Base-by-base conservation (phyloP, 2,797 vertebrate species). In the Triplophysa bombifrons region DNA sequence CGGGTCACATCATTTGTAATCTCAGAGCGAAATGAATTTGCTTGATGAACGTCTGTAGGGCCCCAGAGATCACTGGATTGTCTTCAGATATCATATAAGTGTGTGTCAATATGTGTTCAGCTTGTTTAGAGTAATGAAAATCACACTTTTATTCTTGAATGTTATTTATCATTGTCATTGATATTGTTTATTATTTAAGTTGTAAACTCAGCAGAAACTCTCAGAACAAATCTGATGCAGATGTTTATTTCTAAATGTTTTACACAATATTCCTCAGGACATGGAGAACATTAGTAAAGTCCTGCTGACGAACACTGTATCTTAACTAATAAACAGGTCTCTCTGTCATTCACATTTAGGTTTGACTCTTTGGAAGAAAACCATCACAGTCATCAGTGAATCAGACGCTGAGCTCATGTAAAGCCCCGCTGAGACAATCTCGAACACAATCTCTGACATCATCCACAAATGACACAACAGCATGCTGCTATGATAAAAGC, bases 401-500 rank as follows among this genome's bases (percentile, higher is more conserved):
- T 19, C 16, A 51, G 50, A 19, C 4, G 53, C n/a, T 10, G 8
- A 51, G 17, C 14, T 56, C n/a, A 56, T 12, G 16, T 25, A 74
- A 65, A 71, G 25, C 63, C 65, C 58, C 44, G 50, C 66, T 53
- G 78, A 82, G 76, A 72, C 61, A 46, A 38, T 38, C 34, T 38
- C 34, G 8, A 48, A 55, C 50, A 50, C 50, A n/a, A 61, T 78
- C 66, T 72, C 73, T 80, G 63, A 76, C 84, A 84, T 85, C 83
- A 85, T 90, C 89, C 85, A 87, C 85, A 90, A 88, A 90, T 89
- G 84, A 88, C 87, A 80, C 81, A 85, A 87, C 90, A 88, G 85
- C 89, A 85, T 87, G 85, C 76, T 80, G 82, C 75, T 83, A 74
- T 86, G 84, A 86, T 89, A 87, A 90, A 90, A 90, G 87, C 86